Evolutionary conservation across 2,113 vertebrate genomes (phyloP), one percentile per base, ranked within the genome.

Genomic region (Fulica atra): DNA sequence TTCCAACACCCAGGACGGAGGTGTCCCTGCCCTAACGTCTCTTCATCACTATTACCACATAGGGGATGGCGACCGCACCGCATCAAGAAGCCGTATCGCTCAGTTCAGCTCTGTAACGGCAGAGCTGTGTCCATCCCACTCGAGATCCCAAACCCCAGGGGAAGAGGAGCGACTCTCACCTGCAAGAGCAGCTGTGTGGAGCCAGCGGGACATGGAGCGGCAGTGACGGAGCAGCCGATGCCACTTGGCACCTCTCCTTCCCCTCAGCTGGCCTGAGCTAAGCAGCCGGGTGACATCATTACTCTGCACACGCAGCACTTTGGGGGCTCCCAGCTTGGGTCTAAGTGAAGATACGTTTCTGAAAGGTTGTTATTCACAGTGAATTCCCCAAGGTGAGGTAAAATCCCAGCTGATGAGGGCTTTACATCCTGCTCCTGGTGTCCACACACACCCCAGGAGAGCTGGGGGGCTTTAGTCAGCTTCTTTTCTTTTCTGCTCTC

Each of bases 61-160:
- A 5, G 2, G 20, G 80, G 36, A 46, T 16, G 0, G 4, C 26
- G 59, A 16, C 14, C 0, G 0, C 4, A 23, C 8, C 1, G 6
- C n/a, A 53, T 69, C 10, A 63, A 56, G 73, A 23, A n/a, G 60
- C 15, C 64, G 29, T 11, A 38, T 1, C 23, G 6, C 50, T 48
- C 33, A 9, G 19, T 14, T 36, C n/a, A 24, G 44, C 61, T 21
- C 25, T 29, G 48, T 35, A 24, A 29, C 40, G 56, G 71, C 72
- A 64, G 79, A 57, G 72, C 73, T 35, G 10, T 5, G 28, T 18
- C 46, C n/a, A 29, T 48, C 63, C 61, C n/a, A 48, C 48, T 11
- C 4, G 19, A n/a, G 54, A 11, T 35, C 11, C n/a, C 33, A 64
- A 63, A 33, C 35, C 26, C 35, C 26, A 9, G 0, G 7, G 70